A percentile compares a stretch with the other conserved stretches of the same genome.
Conservation (phyloP, 2,797 vertebrate species). For the Eurystomus glaucurus region DNA sequence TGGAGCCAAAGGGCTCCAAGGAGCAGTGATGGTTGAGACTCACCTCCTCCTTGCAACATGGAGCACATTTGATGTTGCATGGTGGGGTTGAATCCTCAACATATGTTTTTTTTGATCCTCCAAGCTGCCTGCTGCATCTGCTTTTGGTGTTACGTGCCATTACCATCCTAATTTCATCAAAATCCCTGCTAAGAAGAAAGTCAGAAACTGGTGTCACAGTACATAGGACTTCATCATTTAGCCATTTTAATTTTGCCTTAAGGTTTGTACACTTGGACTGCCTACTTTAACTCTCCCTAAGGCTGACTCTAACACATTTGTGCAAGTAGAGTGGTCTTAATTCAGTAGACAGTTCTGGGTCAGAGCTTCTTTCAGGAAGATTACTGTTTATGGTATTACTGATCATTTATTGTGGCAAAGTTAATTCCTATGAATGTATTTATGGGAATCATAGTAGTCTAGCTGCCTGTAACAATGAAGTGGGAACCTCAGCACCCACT, state of each 20-base stretch:
- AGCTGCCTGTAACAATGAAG: background rate
- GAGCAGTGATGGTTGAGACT: background rate
- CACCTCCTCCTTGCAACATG: rapidly evolving
- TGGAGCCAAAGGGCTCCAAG: background rate
- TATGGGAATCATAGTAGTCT: background rate
- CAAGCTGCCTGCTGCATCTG: background rate
- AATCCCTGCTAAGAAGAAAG: background rate
- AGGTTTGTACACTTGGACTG: background rate
- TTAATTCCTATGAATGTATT: background rate
- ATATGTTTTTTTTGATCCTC: rapidly evolving
- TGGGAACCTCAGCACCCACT: background rate
- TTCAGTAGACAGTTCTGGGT: background rate
- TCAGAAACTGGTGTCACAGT: background rate
- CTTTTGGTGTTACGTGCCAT: background rate
- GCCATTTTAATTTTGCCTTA: background rate
- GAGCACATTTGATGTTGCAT: rapidly evolving
- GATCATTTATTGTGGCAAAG: background rate
- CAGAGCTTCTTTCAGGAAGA: background rate
- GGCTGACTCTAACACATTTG: rapidly evolving
- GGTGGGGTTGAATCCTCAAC: background rate
- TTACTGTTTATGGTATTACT: background rate
- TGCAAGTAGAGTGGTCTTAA: background rate
- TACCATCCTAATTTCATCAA: background rate
- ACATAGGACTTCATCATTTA: background rate
- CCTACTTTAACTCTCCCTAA: background rate